Evolutionary conservation across 53 echinoderm and acorn worm genomes (phyloP), one percentile per base, ranked within the genome.

Genomic region (Apostichopus leukothele): DNA sequence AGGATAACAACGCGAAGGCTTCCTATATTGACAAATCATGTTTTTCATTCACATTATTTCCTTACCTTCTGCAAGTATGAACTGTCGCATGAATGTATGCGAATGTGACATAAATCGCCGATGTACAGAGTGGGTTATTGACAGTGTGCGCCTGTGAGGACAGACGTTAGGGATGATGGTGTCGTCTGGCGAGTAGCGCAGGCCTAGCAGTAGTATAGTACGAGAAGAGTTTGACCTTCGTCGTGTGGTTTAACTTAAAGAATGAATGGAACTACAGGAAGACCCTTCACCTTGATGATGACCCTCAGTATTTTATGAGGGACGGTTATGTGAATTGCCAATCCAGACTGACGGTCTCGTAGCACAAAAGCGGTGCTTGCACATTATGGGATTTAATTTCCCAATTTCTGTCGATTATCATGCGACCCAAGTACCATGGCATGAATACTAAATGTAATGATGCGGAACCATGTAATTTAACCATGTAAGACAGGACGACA

Each of bases 41-140:
- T 71, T 71, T 71, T 71, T 71, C 71, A 71, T 71, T 71, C 71
- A 71, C 71, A 71, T 71, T 71, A 71, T 71, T 71, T 71, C 71
- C 71, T 71, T 71, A 71, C 71, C 71, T 71, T n/a, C 16, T 71
- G 6, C 71, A 71, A 71, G 71, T 71, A 71, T 71, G 71, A 71
- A 71, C 20, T 71, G 71, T 18, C 71, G 71, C 71, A 71, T 71
- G 14, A 3, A 71, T 71, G 71, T 71, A 71, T 71, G 71, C 20
- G 18, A 19, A 71, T 71, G 71, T 71, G 71, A 71, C 71, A 71
- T 71, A 19, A 71, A 18, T n/a, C 71, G 71, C 20, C 18, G 71
- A 19, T 19, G 18, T n/a, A n/a, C 71, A 71, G 71, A 71, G 71
- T 18, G 20, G 57, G 57, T 57, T 57, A 71, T n/a, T n/a, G 71